Evolutionary conservation across 2,797 vertebrate species (phyloP).

Genomic region (Adelosebastes latens): DNA sequence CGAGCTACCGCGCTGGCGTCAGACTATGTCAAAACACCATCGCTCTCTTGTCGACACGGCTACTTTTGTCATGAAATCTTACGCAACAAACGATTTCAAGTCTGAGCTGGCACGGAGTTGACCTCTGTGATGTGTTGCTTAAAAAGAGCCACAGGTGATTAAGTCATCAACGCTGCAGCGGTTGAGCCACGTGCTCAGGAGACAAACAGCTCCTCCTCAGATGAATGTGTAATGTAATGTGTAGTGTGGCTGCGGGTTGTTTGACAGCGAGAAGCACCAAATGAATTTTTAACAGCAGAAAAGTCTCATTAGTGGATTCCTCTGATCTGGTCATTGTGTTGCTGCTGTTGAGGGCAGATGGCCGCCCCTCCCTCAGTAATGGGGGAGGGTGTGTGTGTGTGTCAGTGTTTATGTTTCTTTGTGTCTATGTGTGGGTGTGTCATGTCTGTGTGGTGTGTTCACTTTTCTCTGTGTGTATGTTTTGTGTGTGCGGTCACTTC

Average conservation of each 20-base stretch:
- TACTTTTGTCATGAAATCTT: constrained; percentile 48
- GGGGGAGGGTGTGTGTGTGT: constrained; percentile 54
- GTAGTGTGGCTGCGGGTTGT: constrained; percentile 12
- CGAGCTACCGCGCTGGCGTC: constrained; percentile 29
- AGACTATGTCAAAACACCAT: constrained; percentile 63
- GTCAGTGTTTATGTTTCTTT: constrained; percentile 35
- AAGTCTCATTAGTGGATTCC: constrained; percentile 63
- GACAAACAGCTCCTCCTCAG: constrained; percentile 23
- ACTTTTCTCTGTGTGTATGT: not conserved
- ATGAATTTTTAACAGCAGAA: constrained; percentile 58
- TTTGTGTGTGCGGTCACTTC: not conserved
- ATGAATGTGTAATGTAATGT: constrained; percentile 7
- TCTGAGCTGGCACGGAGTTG: constrained; percentile 5
- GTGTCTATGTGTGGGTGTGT: constrained; percentile 23
- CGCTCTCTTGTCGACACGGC: constrained; percentile 16
- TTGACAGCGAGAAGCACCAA: constrained; percentile 36
- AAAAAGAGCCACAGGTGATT: constrained; percentile 51
- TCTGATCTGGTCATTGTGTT: constrained; percentile 74
- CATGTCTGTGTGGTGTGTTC: not conserved
- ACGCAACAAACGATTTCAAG: constrained; percentile 28
- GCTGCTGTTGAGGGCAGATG: constrained; percentile 77
- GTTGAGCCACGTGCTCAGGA: not conserved
- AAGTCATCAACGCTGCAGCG: constrained; percentile 26
- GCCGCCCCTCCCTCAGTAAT: constrained; percentile 55
- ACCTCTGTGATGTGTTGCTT: constrained; percentile 24